Percentiles rank a stretch among this genome's conserved stretches.
phyloP scores from a whole-genome alignment of 2,113 vertebrate species.

The Zosterops pallidus region DNA sequence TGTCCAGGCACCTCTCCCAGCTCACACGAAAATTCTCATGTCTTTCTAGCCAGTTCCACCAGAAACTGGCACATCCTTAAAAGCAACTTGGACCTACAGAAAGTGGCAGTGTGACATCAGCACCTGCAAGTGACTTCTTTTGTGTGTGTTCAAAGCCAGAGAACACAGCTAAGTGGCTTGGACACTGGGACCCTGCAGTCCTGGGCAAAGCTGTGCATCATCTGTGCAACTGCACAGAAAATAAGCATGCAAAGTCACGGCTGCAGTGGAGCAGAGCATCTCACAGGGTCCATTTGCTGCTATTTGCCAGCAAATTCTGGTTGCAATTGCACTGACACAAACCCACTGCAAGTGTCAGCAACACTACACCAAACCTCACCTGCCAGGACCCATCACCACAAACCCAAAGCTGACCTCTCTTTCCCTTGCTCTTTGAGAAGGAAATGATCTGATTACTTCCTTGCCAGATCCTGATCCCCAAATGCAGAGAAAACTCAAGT shows the following conservation, averaged over 20 bases:
- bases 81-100: background rate
- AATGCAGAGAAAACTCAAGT: background rate
- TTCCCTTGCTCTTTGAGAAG: background rate
- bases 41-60: background rate
- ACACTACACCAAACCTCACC: background rate
- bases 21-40: background rate
- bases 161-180: background rate
- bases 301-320: background rate
- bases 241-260: background rate
- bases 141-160: background rate
- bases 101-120: background rate
- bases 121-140: background rate
- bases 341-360: rapidly evolving
- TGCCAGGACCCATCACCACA: rapidly evolving
- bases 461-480: background rate
- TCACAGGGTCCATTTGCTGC: background rate
- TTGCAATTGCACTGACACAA: background rate
- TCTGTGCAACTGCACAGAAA: background rate
- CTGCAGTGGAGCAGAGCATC: background rate
- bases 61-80: background rate
- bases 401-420: background rate
- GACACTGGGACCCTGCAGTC: background rate
- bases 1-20: background rate
- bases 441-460: background rate
- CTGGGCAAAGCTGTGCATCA: background rate